phyloP scores from a whole-genome alignment of 2,113 vertebrate genomes.

The Cebidichthys violaceus region DNA sequence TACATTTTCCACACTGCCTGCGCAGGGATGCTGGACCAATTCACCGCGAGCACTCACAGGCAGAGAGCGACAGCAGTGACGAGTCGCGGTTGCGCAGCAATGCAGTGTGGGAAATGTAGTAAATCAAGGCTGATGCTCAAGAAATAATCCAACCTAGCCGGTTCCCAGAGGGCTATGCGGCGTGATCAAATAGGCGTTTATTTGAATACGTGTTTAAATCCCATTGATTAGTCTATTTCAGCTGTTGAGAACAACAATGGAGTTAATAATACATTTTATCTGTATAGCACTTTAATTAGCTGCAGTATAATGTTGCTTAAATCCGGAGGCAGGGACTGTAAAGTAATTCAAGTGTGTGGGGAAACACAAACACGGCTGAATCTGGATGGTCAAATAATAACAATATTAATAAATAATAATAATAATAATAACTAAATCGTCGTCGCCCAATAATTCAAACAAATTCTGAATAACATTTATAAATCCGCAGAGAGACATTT shows the following conservation, averaged over 20 bases:
- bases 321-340: not conserved
- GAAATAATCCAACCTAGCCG: not conserved
- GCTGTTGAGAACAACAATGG: not conserved
- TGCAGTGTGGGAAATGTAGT: constrained; percentile 84
- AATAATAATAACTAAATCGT: not conserved
- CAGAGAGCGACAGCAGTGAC: constrained; percentile 74
- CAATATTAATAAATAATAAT: too few relatives aligned
- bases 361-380: not conserved
- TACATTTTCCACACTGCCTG: constrained; percentile 73
- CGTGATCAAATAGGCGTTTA: not conserved
- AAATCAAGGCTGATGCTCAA: not conserved
- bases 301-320: not conserved
- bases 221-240: not conserved
- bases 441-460: not conserved
- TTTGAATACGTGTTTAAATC: not conserved
- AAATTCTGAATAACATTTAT: not conserved
- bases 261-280: not conserved
- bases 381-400: not conserved
- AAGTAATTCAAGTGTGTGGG: not conserved
- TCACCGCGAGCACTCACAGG: constrained; percentile 71
- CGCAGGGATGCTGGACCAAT: constrained; percentile 82
- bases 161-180: not conserved
- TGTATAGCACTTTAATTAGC: not conserved
- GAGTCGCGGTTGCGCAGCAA: constrained; percentile 70
- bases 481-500: not conserved